phyloP scores from a whole-genome alignment of 2,113 vertebrate genomes.

The Megatriorchis doriae region DNA sequence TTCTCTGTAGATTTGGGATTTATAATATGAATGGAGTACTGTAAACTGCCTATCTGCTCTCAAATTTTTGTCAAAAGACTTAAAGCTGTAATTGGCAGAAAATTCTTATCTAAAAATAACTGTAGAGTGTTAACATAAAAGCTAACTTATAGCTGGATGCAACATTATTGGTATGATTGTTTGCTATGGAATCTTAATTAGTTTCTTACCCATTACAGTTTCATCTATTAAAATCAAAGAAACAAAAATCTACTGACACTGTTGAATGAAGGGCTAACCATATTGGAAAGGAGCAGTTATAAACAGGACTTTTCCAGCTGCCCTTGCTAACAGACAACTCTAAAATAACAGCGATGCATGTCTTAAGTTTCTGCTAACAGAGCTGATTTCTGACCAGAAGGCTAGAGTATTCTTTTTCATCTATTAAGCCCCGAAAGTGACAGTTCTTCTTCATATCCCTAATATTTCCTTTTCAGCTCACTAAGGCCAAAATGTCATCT shows the following conservation, averaged over 20 bases:
- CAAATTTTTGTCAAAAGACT: not conserved
- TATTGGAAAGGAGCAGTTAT: conserved; percentile 8
- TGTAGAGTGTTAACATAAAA: not conserved
- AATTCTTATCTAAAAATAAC: not conserved
- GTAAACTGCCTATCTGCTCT: not conserved
- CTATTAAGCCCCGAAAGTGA: conserved; percentile 50
- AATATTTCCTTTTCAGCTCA: conserved; percentile 65
- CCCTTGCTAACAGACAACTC: conserved; percentile 38
- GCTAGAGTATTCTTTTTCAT: conserved; percentile 48
- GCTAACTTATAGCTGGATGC: not conserved
- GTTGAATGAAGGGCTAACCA: not conserved
- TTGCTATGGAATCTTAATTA: not conserved
- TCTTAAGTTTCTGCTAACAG: conserved; percentile 60
- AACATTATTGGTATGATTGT: not conserved
- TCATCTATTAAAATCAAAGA: not conserved
- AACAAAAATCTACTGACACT: not conserved
- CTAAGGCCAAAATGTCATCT: conserved; percentile 72
- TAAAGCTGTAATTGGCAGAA: not conserved
- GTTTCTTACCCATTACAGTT: not conserved
- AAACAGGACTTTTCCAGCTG: conserved; percentile 35
- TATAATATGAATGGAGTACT: not conserved
- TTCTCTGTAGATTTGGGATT: not conserved
- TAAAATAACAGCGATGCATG: conserved; percentile 45
- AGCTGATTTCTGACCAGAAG: conserved; percentile 60
- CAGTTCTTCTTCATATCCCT: conserved; percentile 58